Evolutionary conservation across 37 sponge, comb jelly and placozoan genomes (phyloP).

Genomic region (Bolinopsis microptera): DNA sequence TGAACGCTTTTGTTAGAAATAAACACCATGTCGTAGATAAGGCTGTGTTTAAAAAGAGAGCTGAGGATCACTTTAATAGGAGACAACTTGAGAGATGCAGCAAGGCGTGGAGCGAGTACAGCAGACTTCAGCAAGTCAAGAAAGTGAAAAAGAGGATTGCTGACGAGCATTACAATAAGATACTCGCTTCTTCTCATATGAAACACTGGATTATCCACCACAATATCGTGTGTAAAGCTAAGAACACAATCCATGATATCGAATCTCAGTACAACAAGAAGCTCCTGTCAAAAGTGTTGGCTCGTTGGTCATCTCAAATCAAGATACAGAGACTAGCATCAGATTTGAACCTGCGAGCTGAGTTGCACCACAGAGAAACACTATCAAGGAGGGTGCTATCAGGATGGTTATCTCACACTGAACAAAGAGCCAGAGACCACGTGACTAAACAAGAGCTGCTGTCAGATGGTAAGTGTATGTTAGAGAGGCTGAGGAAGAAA

Average conservation of each 20-base stretch:
- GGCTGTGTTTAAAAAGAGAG: background rate
- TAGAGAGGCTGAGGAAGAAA: background rate
- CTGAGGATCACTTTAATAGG: background rate
- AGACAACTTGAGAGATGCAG: background rate
- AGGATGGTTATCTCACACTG: conserved; percentile 33
- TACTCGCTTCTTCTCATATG: background rate
- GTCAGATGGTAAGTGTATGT: background rate
- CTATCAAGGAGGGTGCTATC: background rate
- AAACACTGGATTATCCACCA: background rate
- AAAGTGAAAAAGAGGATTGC: background rate
- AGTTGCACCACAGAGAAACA: background rate
- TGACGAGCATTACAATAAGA: background rate
- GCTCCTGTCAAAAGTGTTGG: background rate
- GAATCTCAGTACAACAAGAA: background rate
- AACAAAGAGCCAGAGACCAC: conserved; percentile 33
- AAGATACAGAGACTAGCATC: background rate
- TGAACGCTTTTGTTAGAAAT: background rate
- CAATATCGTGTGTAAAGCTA: background rate
- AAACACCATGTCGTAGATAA: background rate
- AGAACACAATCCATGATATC: background rate
- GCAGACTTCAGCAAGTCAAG: background rate
- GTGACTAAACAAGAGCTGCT: background rate
- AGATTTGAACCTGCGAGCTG: conserved; percentile 1
- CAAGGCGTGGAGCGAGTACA: background rate
- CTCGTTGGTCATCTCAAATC: background rate